These are phyloP conservation scores for Rhegmatorhina hoffmannsi DNA, from an alignment of 2,113 vertebrate species.

Conservation along the genomic window DNA sequence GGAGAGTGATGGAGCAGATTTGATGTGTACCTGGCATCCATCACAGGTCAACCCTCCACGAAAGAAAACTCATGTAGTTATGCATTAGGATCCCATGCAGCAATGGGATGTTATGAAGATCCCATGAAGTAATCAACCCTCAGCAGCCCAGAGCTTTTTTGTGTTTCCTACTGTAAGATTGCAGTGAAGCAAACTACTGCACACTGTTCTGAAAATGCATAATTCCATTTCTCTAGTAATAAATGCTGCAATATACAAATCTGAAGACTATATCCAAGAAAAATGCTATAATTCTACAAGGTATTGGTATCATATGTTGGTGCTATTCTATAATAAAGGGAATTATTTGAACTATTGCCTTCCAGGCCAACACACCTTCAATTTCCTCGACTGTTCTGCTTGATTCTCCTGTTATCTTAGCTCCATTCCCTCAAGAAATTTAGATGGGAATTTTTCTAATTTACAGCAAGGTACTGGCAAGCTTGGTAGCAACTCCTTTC, in stretches of 20 bases:
- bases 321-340: not conserved
- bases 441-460: not conserved
- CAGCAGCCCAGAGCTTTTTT: not conserved
- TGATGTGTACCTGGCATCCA: not conserved
- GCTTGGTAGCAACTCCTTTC: not conserved
- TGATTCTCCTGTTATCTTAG: not conserved
- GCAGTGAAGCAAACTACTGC: not conserved
- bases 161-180: not conserved
- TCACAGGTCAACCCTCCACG: not conserved
- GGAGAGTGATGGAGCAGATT: not conserved
- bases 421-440: not conserved
- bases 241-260: not conserved
- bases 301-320: not conserved
- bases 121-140: not conserved
- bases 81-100: not conserved
- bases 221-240: not conserved
- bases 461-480: not conserved
- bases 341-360: not conserved
- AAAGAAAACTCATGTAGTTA: not conserved
- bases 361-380: not conserved
- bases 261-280: not conserved
- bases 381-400: not conserved
- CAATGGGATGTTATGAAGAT: no score
- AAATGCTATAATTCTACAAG: not conserved
- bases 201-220: not conserved